Conservation (phyloP, 1,140 invertebrate genomes). For the Philopotamus ludificatus region DNA sequence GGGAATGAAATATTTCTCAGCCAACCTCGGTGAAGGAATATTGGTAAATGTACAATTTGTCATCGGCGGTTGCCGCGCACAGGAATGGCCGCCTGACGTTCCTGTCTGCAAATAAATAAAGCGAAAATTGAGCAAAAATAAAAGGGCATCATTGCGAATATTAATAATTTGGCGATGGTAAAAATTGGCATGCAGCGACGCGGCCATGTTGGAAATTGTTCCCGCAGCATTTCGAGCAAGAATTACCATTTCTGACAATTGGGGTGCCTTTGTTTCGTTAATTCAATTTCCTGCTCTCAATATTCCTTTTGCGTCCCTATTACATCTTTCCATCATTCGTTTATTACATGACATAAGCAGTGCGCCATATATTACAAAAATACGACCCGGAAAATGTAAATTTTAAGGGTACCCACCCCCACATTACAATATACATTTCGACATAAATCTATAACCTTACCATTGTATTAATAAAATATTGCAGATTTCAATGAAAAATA, state of each 20-base stretch:
- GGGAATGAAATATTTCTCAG: background rate
- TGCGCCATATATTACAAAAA: too few species aligned
- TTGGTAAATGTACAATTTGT: slow-evolving; percentile 31
- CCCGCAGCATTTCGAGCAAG: background rate
- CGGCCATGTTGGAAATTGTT: background rate
- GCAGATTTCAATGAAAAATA: too few species aligned
- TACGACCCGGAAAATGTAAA: too few species aligned
- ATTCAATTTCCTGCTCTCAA: slow-evolving; percentile 5
- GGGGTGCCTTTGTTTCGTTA: slow-evolving; percentile 2
- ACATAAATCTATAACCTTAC: too few species aligned
- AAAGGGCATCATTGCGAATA: too few species aligned
- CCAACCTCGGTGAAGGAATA: slow-evolving; percentile 24
- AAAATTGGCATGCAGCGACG: background rate
- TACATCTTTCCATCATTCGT: background rate
- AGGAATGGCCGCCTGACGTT: slow-evolving; percentile 18
- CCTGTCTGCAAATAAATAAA: slow-evolving; percentile 10
- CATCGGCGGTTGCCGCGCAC: slow-evolving; percentile 18
- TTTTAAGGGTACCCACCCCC: too few species aligned
- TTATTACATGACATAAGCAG: background rate
- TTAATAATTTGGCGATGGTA: background rate
- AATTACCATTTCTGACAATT: slow-evolving; percentile 6
- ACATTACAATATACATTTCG: too few species aligned
- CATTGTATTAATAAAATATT: too few species aligned
- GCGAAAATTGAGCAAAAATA: background rate
- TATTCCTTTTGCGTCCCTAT: background rate